A percentile compares a stretch with the other conserved stretches of the same genome.
Evolutionary conservation across 2,113 vertebrate species (phyloP).

Genomic region (Taxidea taxus): DNA sequence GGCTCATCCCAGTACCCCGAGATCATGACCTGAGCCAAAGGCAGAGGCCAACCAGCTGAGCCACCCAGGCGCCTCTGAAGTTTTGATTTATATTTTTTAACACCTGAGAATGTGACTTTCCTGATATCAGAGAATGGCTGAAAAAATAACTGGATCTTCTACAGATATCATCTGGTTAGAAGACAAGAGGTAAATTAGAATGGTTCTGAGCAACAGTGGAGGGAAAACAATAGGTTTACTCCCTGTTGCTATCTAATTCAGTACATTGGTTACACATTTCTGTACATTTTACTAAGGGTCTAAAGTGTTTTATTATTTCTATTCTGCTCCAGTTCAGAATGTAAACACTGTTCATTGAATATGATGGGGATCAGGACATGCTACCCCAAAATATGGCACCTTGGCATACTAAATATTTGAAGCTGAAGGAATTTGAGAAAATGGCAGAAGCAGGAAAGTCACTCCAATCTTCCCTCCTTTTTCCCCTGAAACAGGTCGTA

Average conservation of each 20-base stretch:
- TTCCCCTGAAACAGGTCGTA: not conserved
- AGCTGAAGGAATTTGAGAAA: not conserved
- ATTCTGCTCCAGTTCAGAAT: not conserved
- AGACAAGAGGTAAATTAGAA: not conserved
- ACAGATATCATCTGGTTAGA: not conserved
- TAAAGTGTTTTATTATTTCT: conserved; percentile 12
- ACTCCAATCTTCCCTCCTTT: not conserved
- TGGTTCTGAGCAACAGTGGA: not conserved
- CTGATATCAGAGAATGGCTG: not conserved
- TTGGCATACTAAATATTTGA: not conserved
- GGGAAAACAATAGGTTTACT: not conserved
- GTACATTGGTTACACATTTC: not conserved
- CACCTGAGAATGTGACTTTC: not conserved
- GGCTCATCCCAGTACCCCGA: too few species aligned
- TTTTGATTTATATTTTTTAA: conserved; percentile 4
- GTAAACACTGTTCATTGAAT: not conserved
- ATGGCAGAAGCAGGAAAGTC: not conserved
- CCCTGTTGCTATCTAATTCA: not conserved
- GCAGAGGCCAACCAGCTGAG: too few species aligned
- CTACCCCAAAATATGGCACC: not conserved
- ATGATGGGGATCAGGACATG: not conserved
- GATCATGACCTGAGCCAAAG: too few species aligned
- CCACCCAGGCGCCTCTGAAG: not conserved
- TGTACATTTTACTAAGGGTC: not conserved
- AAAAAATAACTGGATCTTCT: not conserved